Percentiles rank a stretch among this genome's conserved stretches.
Conservation (phyloP, 2,888 invertebrate genomes). For the Herminia tarsipennalis region DNA sequence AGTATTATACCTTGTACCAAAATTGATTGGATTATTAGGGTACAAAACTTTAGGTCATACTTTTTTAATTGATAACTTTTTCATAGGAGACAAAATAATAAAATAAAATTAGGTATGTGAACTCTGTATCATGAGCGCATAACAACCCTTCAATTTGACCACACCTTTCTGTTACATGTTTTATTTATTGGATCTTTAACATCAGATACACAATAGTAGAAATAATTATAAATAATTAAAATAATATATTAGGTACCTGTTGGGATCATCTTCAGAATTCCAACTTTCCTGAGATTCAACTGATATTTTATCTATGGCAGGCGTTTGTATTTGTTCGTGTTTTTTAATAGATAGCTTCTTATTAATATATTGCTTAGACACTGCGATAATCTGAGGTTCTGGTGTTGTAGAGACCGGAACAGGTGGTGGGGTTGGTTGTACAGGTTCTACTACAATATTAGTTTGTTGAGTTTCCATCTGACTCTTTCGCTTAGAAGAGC, state of each 20-base stretch:
- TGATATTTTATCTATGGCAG: conserved; percentile 67
- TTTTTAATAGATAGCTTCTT: conserved; percentile 68
- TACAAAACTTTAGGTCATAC: no score
- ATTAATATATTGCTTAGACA: conserved; percentile 73
- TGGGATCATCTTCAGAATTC: conserved; percentile 97
- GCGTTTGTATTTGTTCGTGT: conserved; percentile 52
- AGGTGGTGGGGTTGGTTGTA: conserved; percentile 31
- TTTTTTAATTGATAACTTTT: no score
- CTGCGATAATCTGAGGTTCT: conserved; percentile 60
- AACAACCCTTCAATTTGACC: no score
- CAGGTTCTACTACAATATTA: conserved; percentile 31
- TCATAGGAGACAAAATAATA: no score
- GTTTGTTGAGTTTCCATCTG: conserved; percentile 61
- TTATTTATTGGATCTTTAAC: no score
- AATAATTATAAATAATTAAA: not conserved
- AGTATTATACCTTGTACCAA: no score
- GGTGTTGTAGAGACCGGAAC: conserved; percentile 51
- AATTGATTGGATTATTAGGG: no score
- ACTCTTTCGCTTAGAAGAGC: conserved; percentile 89
- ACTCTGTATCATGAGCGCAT: no score
- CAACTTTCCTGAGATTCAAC: conserved; percentile 88
- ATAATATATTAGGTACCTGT: conserved; percentile 78
- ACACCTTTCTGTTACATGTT: no score
- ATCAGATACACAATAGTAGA: no score
- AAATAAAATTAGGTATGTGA: no score